A percentile compares a stretch with the other conserved stretches of the same genome.
These are phyloP conservation scores for Egretta garzetta DNA, from an alignment of 2,113 vertebrate genomes.

Conservation along the genomic window DNA sequence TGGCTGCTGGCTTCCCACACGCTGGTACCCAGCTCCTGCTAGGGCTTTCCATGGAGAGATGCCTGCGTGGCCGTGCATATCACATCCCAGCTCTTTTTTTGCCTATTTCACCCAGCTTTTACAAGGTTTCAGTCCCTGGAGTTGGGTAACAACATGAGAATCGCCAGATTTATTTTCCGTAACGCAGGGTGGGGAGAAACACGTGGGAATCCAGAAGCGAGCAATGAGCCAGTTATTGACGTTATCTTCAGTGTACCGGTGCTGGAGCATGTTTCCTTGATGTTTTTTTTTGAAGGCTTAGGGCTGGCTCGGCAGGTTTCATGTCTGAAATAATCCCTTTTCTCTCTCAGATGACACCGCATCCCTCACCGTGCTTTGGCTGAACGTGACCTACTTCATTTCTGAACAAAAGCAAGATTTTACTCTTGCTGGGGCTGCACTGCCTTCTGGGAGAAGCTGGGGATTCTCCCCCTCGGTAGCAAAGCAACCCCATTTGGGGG, in stretches of 20 bases:
- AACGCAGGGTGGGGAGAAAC: not conserved
- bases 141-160: not conserved
- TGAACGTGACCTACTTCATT: not conserved
- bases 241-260: rapidly evolving
- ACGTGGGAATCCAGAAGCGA: not conserved
- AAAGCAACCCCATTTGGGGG: not conserved
- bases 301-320: not conserved
- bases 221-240: not conserved
- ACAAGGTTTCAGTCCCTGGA: not conserved
- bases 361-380: not conserved
- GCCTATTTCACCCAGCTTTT: not conserved
- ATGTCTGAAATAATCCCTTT: not conserved
- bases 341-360: not conserved
- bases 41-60: not conserved
- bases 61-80: rapidly evolving
- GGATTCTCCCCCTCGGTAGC: not conserved
- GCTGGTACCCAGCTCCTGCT: not conserved
- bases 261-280: not conserved
- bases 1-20: not conserved
- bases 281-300: not conserved
- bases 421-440: rapidly evolving
- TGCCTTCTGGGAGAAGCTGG: not conserved
- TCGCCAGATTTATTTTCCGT: not conserved
- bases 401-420: not conserved
- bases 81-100: not conserved